phyloP scores from a whole-genome alignment of 1,140 invertebrate species.

The Manduca sexta region DNA sequence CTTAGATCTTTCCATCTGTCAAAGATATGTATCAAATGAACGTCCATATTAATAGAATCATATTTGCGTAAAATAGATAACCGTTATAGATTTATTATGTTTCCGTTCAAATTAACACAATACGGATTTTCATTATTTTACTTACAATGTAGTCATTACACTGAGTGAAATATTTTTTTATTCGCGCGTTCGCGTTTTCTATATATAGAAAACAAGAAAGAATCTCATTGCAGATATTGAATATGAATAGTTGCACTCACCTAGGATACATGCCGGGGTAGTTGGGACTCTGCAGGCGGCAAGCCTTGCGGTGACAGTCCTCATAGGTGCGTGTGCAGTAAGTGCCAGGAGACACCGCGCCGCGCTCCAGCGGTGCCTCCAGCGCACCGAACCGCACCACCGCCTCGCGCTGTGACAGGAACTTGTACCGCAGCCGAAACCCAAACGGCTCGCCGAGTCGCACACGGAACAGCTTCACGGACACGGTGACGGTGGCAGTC shows the following conservation, averaged over 20 bases:
- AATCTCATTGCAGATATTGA: not conserved
- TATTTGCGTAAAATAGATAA: too few relatives aligned
- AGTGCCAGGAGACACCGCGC: slow-evolving; percentile 87
- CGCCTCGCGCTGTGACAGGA: slow-evolving; percentile 70
- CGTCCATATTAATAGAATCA: too few relatives aligned
- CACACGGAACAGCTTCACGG: slow-evolving; percentile 83
- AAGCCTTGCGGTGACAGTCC: slow-evolving; percentile 88
- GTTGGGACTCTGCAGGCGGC: slow-evolving; percentile 89
- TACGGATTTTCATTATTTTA: too few relatives aligned
- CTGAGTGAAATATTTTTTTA: too few relatives aligned
- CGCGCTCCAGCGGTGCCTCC: slow-evolving; percentile 81
- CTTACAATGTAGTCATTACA: too few relatives aligned
- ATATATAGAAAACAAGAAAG: not conserved
- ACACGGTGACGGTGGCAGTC: slow-evolving; percentile 86
- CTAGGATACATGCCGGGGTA: slow-evolving; percentile 92
- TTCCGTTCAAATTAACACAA: too few relatives aligned
- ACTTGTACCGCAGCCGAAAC: slow-evolving; percentile 82
- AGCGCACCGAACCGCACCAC: slow-evolving; percentile 82
- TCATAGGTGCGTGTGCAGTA: slow-evolving; percentile 92
- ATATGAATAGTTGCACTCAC: slow-evolving; percentile 11
- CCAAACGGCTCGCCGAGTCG: slow-evolving; percentile 80
- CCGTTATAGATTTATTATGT: too few relatives aligned
- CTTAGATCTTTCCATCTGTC: too few relatives aligned
- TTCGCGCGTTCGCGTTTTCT: not conserved
- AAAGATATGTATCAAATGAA: too few relatives aligned